A percentile compares a stretch with the other conserved stretches of the same genome.
phyloP scores from a whole-genome alignment of 2,888 invertebrate species.

The Galeopsomyia nigrocyanea region DNA sequence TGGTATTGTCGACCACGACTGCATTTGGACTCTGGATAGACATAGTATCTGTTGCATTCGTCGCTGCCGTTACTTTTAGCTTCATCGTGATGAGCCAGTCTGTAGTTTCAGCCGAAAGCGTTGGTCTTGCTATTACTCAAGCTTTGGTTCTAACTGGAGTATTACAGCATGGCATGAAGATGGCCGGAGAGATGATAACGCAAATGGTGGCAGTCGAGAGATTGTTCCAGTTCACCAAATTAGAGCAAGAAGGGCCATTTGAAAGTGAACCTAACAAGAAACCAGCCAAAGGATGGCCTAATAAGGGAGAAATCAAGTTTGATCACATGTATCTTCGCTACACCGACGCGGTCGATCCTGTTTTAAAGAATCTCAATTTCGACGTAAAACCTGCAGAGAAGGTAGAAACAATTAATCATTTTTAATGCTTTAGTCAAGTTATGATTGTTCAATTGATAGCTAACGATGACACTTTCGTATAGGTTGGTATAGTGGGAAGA shows the following conservation, averaged over 20 bases:
- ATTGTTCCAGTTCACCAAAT: conserved; percentile 81
- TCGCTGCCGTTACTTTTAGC: conserved; percentile 66
- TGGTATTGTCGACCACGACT: conserved; percentile 74
- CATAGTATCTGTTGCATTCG: conserved; percentile 74
- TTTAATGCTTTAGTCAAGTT: neutral
- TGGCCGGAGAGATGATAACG: conserved; percentile 44
- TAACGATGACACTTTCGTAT: conserved; percentile 15
- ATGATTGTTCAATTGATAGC: neutral
- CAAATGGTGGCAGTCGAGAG: conserved; percentile 78
- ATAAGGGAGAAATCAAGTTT: conserved; percentile 75
- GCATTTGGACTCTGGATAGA: conserved; percentile 79
- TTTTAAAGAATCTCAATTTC: conserved; percentile 81
- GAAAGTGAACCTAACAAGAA: conserved; percentile 73
- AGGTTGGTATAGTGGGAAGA: conserved; percentile 88
- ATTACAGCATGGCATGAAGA: conserved; percentile 72
- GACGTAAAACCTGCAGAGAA: conserved; percentile 79
- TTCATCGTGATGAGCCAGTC: conserved; percentile 62
- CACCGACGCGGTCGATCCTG: conserved; percentile 72
- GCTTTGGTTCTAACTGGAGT: conserved; percentile 82
- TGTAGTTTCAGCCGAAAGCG: conserved; percentile 76
- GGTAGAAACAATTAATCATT: conserved; percentile 64
- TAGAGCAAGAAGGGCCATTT: conserved; percentile 80
- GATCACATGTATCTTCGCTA: conserved; percentile 77
- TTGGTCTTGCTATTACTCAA: conserved; percentile 81
- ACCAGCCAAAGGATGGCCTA: conserved; percentile 78